Evolutionary conservation across 2,888 invertebrate species (phyloP).

Genomic region (Tetranychus truncatus): DNA sequence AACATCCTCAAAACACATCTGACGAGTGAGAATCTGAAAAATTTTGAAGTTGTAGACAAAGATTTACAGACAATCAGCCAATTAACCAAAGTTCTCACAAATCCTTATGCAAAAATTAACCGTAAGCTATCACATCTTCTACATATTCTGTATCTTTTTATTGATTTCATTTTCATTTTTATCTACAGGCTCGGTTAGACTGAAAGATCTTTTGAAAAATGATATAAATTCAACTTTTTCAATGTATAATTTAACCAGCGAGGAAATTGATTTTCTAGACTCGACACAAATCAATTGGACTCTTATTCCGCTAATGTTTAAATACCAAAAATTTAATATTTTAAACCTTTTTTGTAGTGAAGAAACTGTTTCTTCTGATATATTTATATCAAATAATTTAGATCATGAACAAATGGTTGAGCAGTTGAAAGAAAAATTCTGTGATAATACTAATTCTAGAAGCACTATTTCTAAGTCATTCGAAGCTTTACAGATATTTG

Average conservation of each 20-base stretch:
- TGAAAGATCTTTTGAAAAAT: neutral
- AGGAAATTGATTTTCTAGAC: neutral
- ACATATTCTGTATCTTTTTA: neutral
- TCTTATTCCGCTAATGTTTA: neutral
- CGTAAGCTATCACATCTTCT: conserved; percentile 11
- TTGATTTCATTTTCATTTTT: neutral
- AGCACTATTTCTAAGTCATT: conserved; percentile 3
- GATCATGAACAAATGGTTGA: neutral
- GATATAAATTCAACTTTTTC: neutral
- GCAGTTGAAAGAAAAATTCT: neutral
- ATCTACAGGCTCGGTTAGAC: neutral
- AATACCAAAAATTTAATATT: conserved; percentile 5
- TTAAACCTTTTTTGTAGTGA: conserved; percentile 2
- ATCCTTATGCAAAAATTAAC: conserved; percentile 23
- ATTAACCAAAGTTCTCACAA: conserved; percentile 24
- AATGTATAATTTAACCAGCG: neutral
- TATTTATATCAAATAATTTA: neutral
- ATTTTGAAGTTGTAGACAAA: conserved; percentile 18
- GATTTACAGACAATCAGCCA: conserved; percentile 24
- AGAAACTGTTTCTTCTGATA: too few species aligned
- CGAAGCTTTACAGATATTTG: neutral
- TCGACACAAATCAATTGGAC: neutral
- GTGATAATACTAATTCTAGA: neutral
- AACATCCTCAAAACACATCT: conserved; percentile 14
- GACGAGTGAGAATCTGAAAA: conserved; percentile 19